phyloP scores from a whole-genome alignment of 2,113 vertebrate genomes.

The Jaculus jaculus region DNA sequence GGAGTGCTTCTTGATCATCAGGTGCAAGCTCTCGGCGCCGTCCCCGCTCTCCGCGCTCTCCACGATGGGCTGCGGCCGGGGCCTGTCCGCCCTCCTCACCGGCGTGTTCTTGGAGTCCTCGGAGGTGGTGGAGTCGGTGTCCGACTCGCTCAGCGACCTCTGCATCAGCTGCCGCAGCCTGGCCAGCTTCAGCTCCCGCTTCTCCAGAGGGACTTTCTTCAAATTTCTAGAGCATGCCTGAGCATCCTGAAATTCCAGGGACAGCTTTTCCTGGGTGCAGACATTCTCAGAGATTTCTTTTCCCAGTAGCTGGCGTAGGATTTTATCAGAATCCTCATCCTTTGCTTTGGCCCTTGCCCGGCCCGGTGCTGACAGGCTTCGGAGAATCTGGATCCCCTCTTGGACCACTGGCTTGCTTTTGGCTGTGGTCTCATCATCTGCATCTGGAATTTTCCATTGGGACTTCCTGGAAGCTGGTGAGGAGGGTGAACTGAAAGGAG shows the following conservation, averaged over 20 bases:
- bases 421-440: slow-evolving; percentile 82
- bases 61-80: slow-evolving; percentile 91
- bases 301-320: slow-evolving; percentile 91
- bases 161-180: slow-evolving; percentile 95
- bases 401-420: slow-evolving; percentile 84
- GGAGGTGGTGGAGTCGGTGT: slow-evolving; percentile 91
- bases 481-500: slow-evolving; percentile 89
- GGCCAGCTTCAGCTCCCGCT: slow-evolving; percentile 93
- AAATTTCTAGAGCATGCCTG: slow-evolving; percentile 82
- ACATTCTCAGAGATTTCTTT: slow-evolving; percentile 91
- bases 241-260: slow-evolving; percentile 89
- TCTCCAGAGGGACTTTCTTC: slow-evolving; percentile 88
- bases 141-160: slow-evolving; percentile 93
- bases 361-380: slow-evolving; percentile 80
- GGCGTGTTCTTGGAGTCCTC: slow-evolving; percentile 90
- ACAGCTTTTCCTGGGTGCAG: slow-evolving; percentile 89
- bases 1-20: slow-evolving; percentile 91
- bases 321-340: slow-evolving; percentile 91
- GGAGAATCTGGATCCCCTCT: slow-evolving; percentile 86
- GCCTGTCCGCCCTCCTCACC: slow-evolving; percentile 87
- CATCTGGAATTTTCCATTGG: slow-evolving; percentile 86
- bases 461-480: slow-evolving; percentile 89
- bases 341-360: slow-evolving; percentile 88
- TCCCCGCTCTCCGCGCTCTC: slow-evolving; percentile 89
- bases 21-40: slow-evolving; percentile 86